Conservation (phyloP, 2,888 invertebrate species). For the Epinotia bilunana region DNA sequence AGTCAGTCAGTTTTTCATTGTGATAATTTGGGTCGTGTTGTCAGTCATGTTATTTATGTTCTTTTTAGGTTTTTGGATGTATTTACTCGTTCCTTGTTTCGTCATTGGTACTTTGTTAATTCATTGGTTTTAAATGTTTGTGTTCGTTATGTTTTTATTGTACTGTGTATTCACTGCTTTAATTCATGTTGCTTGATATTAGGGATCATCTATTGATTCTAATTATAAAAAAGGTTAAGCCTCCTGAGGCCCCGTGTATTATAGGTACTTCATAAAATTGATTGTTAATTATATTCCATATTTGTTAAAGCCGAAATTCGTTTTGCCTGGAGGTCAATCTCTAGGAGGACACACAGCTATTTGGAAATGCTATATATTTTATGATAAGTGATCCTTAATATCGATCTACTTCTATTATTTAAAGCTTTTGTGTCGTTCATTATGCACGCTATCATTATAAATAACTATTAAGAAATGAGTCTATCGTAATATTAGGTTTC, state of each 20-base stretch:
- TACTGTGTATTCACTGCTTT: neutral
- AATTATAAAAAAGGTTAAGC: neutral
- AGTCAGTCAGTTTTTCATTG: neutral
- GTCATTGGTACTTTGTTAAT: neutral
- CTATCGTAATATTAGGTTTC: too few relatives aligned
- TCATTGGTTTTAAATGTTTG: neutral
- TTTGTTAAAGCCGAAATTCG: too few relatives aligned
- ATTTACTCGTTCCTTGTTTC: neutral
- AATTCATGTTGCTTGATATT: neutral
- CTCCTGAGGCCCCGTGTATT: too few relatives aligned
- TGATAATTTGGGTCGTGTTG: neutral
- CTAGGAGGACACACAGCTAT: neutral
- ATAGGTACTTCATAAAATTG: too few relatives aligned
- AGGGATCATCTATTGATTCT: slow-evolving; percentile 4
- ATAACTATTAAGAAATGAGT: neutral
- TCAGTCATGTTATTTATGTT: neutral
- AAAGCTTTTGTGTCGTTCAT: neutral
- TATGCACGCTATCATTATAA: neutral
- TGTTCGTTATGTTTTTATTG: neutral
- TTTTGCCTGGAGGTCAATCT: too few relatives aligned
- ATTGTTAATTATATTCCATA: too few relatives aligned
- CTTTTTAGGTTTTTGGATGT: neutral
- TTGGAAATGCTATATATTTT: neutral
- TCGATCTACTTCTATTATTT: neutral
- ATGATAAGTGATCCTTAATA: slow-evolving; percentile 6